Percentiles rank a stretch among this genome's conserved stretches.
These are phyloP conservation scores for Ophonus ardosiacus DNA, from an alignment of 2,888 invertebrate genomes.

Conservation along the genomic window DNA sequence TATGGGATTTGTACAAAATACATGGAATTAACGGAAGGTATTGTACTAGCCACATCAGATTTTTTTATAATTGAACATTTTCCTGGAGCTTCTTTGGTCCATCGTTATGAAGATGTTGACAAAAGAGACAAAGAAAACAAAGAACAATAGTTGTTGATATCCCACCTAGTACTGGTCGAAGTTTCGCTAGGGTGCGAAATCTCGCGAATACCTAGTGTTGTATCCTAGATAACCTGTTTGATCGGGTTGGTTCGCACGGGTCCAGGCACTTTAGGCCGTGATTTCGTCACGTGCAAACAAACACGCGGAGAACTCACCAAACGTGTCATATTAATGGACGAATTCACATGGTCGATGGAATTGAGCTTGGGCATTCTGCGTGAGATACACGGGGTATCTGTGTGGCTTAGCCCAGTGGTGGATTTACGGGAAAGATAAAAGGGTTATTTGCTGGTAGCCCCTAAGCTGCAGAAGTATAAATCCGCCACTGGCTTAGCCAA, in stretches of 20 bases:
- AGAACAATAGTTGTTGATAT: no score
- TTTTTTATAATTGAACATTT: no score
- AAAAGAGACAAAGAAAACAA: no score
- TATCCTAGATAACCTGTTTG: constrained; percentile 24
- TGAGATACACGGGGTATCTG: constrained; percentile 22
- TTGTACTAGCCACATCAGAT: no score
- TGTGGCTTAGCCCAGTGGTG: constrained; percentile 11
- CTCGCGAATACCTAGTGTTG: constrained; percentile 27
- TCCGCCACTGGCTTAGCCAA: not conserved
- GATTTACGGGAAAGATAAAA: no score
- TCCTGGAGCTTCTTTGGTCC: no score
- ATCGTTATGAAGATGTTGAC: no score
- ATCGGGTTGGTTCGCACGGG: constrained; percentile 37
- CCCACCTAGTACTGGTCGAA: not conserved
- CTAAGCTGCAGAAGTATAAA: no score
- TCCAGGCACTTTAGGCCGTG: not conserved
- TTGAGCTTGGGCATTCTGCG: not conserved
- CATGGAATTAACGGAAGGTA: no score
- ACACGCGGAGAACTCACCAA: constrained; percentile 26
- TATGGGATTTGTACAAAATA: no score
- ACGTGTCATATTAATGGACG: constrained; percentile 29
- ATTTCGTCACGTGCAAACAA: constrained; percentile 40
- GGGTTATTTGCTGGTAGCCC: no score
- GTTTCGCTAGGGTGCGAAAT: constrained; percentile 7
- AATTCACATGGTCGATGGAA: constrained; percentile 17